Evolutionary conservation across 2,113 vertebrate genomes (phyloP), one percentile per base, ranked within the genome.

Genomic region (Forbesichthys papilliferus): DNA sequence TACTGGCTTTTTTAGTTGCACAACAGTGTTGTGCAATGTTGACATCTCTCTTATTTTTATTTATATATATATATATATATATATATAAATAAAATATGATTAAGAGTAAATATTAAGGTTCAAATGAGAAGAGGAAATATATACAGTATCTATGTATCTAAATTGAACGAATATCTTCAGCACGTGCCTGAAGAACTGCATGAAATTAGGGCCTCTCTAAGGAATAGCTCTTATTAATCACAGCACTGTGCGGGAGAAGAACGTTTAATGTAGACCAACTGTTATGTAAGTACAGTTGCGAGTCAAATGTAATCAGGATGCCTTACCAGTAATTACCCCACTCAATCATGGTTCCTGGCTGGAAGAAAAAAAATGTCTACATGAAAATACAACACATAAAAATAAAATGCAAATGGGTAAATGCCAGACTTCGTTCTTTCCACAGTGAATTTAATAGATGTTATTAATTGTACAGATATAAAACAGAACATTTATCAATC

Each of bases 321-420:
- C 87, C 94, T 98, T 88, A 98, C 97, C 97, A 98, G 91, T 98
- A 98, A 93, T 99, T 98, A 70, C 96, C 96, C 97, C 97, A 99
- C 80, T 99, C 97, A 69, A 98, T 98, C 96, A 98, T 98, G 59
- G 97, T 98, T 90, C 97, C 97, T 51, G 97, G 96, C 97, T 99
- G 90, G 90, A 68, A 86, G 73, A 77, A 87, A 76, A 73, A 71
- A 80, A 42, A 42, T 42, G 36, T 42, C 52, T n/a, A 53, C n/a
- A 13, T 53, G 61, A 49, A 49, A 47, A 59, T 3, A 62, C 47
- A 16, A 11, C 16, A 71, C 18, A 62, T 11, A 49, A 68, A 7
- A 47, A 61, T 20, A 51, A 61, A 48, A 48, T 49, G 68, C 46
- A 33, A 42, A 56, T 2, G 7, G 63, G 53, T 71, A 9, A 12